Base-by-base conservation (phyloP, 2,888 invertebrate genomes). In the Anorthoa munda region DNA sequence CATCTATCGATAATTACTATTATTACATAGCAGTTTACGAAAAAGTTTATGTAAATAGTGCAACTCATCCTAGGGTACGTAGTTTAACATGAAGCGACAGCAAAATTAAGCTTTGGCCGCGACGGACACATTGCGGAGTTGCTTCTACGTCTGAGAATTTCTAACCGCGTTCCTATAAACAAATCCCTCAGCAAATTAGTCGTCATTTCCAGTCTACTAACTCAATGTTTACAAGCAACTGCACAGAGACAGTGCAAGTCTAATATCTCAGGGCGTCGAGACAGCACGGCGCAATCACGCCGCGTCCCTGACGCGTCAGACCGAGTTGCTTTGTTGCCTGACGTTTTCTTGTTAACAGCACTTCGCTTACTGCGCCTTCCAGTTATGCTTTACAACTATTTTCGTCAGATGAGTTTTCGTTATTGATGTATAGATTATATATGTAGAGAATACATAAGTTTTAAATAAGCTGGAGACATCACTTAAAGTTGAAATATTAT, bases 251-350 rank as follows among this genome's bases (percentile, higher is more conserved):
- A 90, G 89, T 87, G 90, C 92, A 91, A 93, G 93, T 94, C 92
- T 94, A 95, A 96, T 96, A 96, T 95, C 94, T 95, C 95, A 94
- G 92, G 88, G 91, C 90, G 93, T 90, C 93, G 90, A 89, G 93
- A 92, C 92, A 91, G 93, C 87, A 87, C 89, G 85, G 90, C 87
- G 94, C 94, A 95, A 95, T 95, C 95, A 94, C 90, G 89, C 76
- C 86, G 87, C 90, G 93, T 92, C 92, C 92, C 91, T 84, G 86
- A 90, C 88, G 86, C 92, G 93, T 93, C 94, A 90, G 87, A 75
- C 85, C 76, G 86, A 90, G 91, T 91, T 91, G 93, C 93, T 92
- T 92, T 93, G 92, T 93, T 91, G 91, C 90, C 85, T 94, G 95
- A 95, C 94, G 89, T 93, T 93, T 93, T 95, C 95, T 96, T 95